These are phyloP conservation scores for Anneissia japonica DNA, from an alignment of 35 echinoderm and acorn worm genomes.

Conservation along the genomic window DNA sequence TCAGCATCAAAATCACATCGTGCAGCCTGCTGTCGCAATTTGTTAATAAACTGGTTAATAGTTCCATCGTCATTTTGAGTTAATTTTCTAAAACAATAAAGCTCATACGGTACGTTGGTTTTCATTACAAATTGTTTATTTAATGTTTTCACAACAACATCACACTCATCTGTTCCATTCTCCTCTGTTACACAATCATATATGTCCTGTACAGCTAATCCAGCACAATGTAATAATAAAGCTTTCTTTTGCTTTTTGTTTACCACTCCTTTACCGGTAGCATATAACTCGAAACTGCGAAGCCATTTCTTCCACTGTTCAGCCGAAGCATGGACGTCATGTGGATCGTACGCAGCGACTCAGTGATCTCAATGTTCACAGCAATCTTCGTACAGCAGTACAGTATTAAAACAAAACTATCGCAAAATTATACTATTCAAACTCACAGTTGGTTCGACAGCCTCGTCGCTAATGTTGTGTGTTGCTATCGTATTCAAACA, in stretches of 20 bases:
- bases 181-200: constrained; percentile 37
- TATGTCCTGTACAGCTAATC: constrained; percentile 57
- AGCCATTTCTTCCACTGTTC: constrained; percentile 50
- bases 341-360: not conserved
- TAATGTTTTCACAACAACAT: constrained; percentile 20
- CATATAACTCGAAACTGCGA: constrained; percentile 30
- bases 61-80: constrained; percentile 32
- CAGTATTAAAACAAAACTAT: too few species aligned
- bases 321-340: not conserved
- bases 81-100: constrained; percentile 41
- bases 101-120: constrained; percentile 53
- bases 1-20: constrained; percentile 4
- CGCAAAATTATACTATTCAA: too few species aligned
- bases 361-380: constrained; percentile 4
- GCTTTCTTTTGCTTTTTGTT: constrained; percentile 11
- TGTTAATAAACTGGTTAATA: constrained; percentile 40
- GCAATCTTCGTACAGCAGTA: too few species aligned
- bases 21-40: constrained; percentile 19
- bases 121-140: constrained; percentile 49
- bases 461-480: not conserved
- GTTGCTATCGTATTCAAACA: not conserved
- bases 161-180: constrained; percentile 7
- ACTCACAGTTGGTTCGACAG: too few species aligned
- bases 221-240: constrained; percentile 53
- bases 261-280: constrained; percentile 6